Percentiles rank a stretch among this genome's conserved stretches.
These are phyloP conservation scores for Notolepis coatsorum DNA, from an alignment of 2,797 vertebrate genomes.

Conservation along the genomic window DNA sequence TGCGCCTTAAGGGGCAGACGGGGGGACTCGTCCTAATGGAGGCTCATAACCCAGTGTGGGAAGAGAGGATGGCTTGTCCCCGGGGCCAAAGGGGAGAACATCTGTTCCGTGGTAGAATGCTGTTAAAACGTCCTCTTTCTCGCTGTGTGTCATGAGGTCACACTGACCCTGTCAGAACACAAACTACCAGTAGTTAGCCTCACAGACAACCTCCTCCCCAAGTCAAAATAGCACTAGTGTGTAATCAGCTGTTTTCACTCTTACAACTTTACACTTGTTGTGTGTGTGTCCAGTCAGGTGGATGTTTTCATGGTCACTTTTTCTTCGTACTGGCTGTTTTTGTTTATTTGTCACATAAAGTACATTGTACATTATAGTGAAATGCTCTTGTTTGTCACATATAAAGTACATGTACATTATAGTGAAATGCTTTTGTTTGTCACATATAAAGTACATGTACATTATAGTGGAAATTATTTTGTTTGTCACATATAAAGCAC, in stretches of 20 bases:
- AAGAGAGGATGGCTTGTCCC: conserved; percentile 28
- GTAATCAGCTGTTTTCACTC: conserved; percentile 52
- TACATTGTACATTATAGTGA: no score
- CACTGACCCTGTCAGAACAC: conserved; percentile 52
- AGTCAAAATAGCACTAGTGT: conserved; percentile 17
- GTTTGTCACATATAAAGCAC: no score
- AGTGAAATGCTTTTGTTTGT: no score
- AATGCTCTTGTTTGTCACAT: no score
- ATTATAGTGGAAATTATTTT: no score
- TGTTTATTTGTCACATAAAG: no score
- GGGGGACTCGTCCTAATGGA: no score
- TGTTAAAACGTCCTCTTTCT: conserved; percentile 42
- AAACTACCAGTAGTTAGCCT: conserved; percentile 47
- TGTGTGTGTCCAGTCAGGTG: conserved; percentile 32
- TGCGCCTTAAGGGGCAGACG: no score
- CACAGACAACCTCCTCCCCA: conserved; percentile 20
- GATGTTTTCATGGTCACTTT: conserved; percentile 17
- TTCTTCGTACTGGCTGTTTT: no score
- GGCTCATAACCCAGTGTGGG: conserved; percentile 3
- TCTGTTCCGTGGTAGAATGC: conserved; percentile 71
- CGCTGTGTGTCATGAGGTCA: conserved; percentile 66
- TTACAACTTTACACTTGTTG: not conserved
- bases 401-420: no score
- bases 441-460: no score
- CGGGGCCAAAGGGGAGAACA: conserved; percentile 63